Conservation (phyloP, 2,113 vertebrate genomes). For the Otus sunia region DNA sequence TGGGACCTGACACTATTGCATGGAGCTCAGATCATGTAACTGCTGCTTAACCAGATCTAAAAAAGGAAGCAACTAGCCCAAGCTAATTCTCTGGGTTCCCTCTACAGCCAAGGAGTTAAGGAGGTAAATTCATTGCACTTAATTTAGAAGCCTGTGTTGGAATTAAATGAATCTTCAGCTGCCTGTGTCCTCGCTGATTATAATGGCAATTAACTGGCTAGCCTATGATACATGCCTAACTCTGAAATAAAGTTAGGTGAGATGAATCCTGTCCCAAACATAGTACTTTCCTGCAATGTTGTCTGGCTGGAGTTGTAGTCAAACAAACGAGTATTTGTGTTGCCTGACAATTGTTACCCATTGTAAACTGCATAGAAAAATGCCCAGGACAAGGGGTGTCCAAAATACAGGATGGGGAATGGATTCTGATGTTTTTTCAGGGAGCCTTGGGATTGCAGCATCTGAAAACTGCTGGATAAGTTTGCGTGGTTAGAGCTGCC, state of each 20-base stretch:
- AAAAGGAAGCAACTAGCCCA: not conserved
- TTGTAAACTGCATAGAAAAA: not conserved
- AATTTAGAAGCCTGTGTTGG: not conserved
- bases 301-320: not conserved
- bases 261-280: not conserved
- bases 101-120: not conserved
- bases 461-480: conserved; percentile 33
- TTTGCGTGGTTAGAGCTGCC: conserved; percentile 3
- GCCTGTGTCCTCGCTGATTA: not conserved
- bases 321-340: not conserved
- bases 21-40: not conserved
- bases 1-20: not conserved
- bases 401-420: not conserved
- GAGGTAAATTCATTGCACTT: conserved; percentile 5
- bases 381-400: not conserved
- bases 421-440: not conserved
- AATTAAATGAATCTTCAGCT: not conserved
- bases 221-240: not conserved
- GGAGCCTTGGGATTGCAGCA: fast-evolving
- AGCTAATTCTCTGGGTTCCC: not conserved
- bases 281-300: not conserved
- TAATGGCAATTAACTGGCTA: not conserved
- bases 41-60: not conserved
- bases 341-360: not conserved
- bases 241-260: not conserved